Base-by-base conservation (phyloP, 2,797 vertebrate species). In the Ataeniobius toweri region DNA sequence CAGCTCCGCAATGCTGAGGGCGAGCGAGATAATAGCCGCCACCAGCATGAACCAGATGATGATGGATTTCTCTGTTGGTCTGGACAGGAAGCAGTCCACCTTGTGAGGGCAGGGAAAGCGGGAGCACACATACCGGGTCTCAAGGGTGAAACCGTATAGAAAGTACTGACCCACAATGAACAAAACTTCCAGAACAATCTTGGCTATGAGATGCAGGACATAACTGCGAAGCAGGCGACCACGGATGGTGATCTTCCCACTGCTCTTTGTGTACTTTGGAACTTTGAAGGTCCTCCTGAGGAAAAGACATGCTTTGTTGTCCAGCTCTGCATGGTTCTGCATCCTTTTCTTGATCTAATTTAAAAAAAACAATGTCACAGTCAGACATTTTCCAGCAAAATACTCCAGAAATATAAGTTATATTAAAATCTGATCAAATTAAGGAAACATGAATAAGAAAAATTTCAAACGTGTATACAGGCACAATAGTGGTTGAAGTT, bases 41-140 rank as follows among this genome's bases (percentile, higher is more conserved):
- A 96, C 96, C 90, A 98, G 91, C 98, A 99, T 99, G 93, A 99
- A 99, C 94, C 98, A 96, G 91, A 99, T 99, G 93, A 99, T 97
- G 86, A 99, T 91, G 0, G 96, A 98, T 83, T 99, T 99, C 94
- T 99, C 98, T 0, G 97, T 98, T 5, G 98, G 98, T 75, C 98
- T 95, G 16, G 98, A 99, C 83, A 99, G 95, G 78, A 96, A 99
- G 90, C 98, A 99, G 93, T 99, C 97, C 85, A 99, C 97, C 44
- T 90, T 86, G 79, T 99, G 96, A 0, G 97, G 98, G 80, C 98
- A 99, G 0, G 98, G 98, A 4, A 75, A 88, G 26, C 94, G 94
- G 74, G 84, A 76, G 85, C 98, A 99, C 73, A 97, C 90, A 0
- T 96, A 98, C 68, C 92, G 85, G 0, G 96, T 85, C 39, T 94